Evolutionary conservation across 2,113 vertebrate species (phyloP).

Genomic region (Erinaceus europaeus): DNA sequence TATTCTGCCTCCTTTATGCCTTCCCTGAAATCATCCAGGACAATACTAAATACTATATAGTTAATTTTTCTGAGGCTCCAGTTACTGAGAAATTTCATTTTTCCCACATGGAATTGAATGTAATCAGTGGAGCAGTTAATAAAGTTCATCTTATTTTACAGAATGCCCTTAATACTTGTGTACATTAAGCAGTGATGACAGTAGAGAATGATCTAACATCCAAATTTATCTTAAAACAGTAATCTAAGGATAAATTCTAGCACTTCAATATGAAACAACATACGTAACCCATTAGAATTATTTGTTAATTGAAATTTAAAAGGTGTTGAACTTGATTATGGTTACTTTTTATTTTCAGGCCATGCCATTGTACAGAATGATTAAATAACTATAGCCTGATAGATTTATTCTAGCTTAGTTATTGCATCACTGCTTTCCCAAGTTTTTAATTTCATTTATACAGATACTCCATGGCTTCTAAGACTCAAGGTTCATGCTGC

Average conservation of each 20-base stretch:
- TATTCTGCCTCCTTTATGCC: no score
- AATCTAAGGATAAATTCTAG: background rate
- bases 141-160: no score
- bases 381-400: no score
- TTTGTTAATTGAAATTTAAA: background rate
- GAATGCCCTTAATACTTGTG: no score
- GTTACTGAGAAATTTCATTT: no score
- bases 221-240: background rate
- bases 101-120: no score
- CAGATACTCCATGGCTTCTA: background rate
- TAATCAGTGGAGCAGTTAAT: no score
- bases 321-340: background rate
- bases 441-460: background rate
- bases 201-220: background rate
- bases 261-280: background rate
- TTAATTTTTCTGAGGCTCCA: no score
- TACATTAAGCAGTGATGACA: background rate
- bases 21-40: no score
- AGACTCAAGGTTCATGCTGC: background rate
- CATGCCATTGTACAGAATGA: background rate
- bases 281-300: background rate
- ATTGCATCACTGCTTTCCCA: background rate
- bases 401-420: no score
- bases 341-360: background rate
- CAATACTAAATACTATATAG: background rate